Conservation (phyloP, 1,140 invertebrate genomes). For the Hylaeus volcanicus region DNA sequence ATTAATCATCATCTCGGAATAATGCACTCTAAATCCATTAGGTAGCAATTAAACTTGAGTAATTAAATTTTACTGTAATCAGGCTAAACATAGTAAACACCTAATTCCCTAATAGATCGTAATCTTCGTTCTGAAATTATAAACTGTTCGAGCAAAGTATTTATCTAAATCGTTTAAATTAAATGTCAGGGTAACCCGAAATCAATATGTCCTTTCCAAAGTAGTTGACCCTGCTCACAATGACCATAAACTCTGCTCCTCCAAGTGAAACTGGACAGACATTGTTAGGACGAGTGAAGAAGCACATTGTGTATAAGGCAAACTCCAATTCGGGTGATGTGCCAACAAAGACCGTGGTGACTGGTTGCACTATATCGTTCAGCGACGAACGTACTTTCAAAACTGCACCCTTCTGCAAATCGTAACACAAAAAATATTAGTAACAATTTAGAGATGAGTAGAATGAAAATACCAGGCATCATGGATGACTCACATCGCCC, state of each 20-base stretch:
- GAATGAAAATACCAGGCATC: neutral
- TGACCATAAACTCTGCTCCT: conserved; percentile 74
- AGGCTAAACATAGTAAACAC: neutral
- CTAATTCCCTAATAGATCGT: neutral
- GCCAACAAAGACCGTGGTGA: conserved; percentile 84
- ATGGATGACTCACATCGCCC: conserved; percentile 74
- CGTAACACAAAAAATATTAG: conserved; percentile 27
- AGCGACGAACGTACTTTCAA: conserved; percentile 82
- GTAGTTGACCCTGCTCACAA: conserved; percentile 77
- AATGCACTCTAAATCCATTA: neutral
- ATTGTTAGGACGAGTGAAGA: conserved; percentile 81
- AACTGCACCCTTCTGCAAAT: conserved; percentile 78
- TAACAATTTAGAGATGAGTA: neutral
- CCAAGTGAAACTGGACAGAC: conserved; percentile 79
- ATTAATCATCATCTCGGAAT: neutral
- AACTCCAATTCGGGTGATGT: conserved; percentile 87
- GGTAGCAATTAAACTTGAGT: neutral
- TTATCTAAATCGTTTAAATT: conserved; percentile 14
- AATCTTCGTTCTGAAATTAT: neutral
- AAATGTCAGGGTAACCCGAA: conserved; percentile 74
- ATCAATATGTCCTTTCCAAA: conserved; percentile 79
- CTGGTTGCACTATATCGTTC: conserved; percentile 80
- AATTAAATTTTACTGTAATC: neutral
- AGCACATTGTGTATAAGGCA: conserved; percentile 85
- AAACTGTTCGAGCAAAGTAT: neutral